Evolutionary conservation across 2,888 invertebrate genomes (phyloP).

Genomic region (Lysandra bellargus): DNA sequence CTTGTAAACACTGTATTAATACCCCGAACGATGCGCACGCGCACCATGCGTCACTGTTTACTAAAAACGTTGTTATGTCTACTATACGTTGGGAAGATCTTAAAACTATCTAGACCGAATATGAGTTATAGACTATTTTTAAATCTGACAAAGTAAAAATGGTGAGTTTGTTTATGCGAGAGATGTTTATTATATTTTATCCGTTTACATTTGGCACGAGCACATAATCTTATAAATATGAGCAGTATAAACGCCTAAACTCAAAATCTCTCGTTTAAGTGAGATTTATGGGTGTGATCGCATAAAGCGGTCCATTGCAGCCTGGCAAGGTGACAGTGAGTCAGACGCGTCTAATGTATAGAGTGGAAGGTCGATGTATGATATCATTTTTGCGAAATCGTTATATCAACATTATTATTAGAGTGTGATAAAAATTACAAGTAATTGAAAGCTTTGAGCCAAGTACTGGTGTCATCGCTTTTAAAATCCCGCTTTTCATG

Average conservation of each 20-base stretch:
- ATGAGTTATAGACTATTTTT: neutral
- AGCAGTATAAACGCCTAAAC: neutral
- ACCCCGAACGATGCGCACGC: neutral
- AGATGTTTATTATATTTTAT: neutral
- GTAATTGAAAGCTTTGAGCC: neutral
- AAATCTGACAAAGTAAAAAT: neutral
- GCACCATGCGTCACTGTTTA: slow-evolving; percentile 9
- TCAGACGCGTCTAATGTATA: neutral
- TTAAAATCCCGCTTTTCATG: neutral
- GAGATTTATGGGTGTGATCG: neutral
- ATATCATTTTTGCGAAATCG: neutral
- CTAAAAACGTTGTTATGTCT: neutral
- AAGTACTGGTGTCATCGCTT: neutral
- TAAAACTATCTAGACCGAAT: neutral
- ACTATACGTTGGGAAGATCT: neutral
- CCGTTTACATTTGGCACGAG: neutral
- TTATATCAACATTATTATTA: slow-evolving; percentile 7
- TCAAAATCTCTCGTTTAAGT: neutral
- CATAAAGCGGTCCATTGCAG: neutral
- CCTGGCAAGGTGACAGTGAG: slow-evolving; percentile 12
- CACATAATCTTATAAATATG: neutral
- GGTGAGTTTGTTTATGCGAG: neutral
- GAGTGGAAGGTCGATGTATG: neutral
- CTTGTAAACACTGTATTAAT: slow-evolving; percentile 15
- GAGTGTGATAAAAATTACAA: slow-evolving; percentile 8